Percentiles rank a stretch among this genome's conserved stretches.
phyloP scores from a whole-genome alignment of 2,797 vertebrate species.

The Brotula barbata region DNA sequence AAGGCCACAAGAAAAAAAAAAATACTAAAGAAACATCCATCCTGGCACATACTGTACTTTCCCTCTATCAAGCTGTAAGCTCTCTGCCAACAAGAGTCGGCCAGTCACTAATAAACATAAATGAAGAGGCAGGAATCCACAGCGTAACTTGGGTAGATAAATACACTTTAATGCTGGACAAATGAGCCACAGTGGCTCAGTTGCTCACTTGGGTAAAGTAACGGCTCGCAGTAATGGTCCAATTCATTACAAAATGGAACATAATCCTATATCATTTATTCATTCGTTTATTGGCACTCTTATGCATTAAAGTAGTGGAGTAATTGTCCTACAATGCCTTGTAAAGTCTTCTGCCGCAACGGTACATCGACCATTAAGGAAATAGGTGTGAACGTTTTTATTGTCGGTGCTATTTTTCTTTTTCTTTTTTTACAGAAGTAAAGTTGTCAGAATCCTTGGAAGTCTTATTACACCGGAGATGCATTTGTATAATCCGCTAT shows the following conservation, averaged over 20 bases:
- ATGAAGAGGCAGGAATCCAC: neutral
- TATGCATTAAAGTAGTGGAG: neutral
- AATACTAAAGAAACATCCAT: neutral
- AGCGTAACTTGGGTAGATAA: neutral
- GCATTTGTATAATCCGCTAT: slow-evolving; percentile 5
- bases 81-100: neutral
- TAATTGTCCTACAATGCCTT: neutral
- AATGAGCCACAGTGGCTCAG: neutral
- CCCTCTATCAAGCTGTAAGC: neutral
- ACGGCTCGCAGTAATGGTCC: neutral
- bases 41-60: neutral
- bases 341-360: neutral
- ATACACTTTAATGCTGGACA: neutral
- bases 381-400: neutral
- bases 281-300: neutral
- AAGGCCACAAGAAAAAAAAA: no score
- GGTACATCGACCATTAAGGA: neutral
- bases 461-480: neutral
- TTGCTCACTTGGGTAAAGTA: neutral
- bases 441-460: neutral
- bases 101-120: neutral
- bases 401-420: slow-evolving; percentile 2
- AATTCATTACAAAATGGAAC: neutral
- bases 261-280: neutral
- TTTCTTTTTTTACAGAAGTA: slow-evolving; percentile 11